Evolutionary conservation across 2,797 vertebrate species (phyloP), one percentile per base, ranked within the genome.

Genomic region (Muscicapa comitata): DNA sequence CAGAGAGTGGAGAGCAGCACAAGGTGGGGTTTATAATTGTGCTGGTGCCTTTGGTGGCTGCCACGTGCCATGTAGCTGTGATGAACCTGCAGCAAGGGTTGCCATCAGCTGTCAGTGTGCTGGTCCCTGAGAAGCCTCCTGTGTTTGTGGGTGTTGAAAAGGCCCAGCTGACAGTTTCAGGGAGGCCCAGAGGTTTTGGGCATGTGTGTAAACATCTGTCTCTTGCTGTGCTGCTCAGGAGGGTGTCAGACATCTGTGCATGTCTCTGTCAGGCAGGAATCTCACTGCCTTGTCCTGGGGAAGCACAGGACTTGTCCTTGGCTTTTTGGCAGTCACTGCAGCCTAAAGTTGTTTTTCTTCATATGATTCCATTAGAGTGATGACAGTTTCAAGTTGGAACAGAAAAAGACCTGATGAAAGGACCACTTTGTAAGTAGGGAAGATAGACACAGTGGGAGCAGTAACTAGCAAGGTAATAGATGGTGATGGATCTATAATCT

Each of bases 381-480:
- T 96, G 96, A 96, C 94, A 95, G 95, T 90, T 96, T 93, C 93
- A 78, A 94, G 88, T 70, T 86, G 80, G 91, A 95, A 88, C 70
- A 83, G 78, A 90, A 90, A 93, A 93, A 91, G 93, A 93, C 73
- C 71, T 95, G 94, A 91, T 92, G 94, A 96, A 95, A 96, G 94
- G 92, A 71, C 86, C 42, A 17, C 70, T 93, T 71, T 77, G 59
- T 88, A 82, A 95, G 82, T 25, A 58, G 83, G 80, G 91, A 95
- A 96, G 95, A 96, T 93, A 62, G 96, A 94, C 94, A 78, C 91
- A 92, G 86, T 86, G 67, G 94, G 89, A 95, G 84, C 92, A 77
- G 93, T 94, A 95, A 97, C 96, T 94, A 94, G 94, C 90, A 80
- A 82, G 78, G 95, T 95, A 96, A 97, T 97, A 97, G 96, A 91